Evolutionary conservation across 2,113 vertebrate species (phyloP).

Genomic region (Crotalus helleri): DNA sequence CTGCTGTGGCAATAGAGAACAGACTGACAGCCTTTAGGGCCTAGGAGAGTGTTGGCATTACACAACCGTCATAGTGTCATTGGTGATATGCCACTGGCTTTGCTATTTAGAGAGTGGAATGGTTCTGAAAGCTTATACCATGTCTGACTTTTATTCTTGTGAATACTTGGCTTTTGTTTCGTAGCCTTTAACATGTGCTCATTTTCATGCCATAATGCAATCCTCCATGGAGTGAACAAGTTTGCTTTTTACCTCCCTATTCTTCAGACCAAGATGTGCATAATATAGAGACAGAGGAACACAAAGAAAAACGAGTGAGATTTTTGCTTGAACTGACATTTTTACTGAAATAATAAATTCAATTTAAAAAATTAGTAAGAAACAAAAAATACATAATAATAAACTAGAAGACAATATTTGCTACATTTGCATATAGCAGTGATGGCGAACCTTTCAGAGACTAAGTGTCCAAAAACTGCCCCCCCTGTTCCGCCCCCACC

Average conservation of each 20-base stretch:
- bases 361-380: not conserved
- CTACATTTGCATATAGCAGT: not conserved
- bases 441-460: too few relatives aligned
- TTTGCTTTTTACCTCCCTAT: slow-evolving; percentile 24
- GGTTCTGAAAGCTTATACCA: slow-evolving; percentile 37
- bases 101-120: slow-evolving; percentile 31
- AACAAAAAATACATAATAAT: not conserved
- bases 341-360: not conserved
- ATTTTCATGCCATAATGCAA: slow-evolving; percentile 18
- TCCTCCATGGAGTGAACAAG: slow-evolving; percentile 10
- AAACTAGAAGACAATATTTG: not conserved
- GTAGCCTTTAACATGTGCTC: slow-evolving; percentile 17
- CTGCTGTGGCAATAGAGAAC: not conserved
- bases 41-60: slow-evolving; percentile 16
- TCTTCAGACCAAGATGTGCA: not conserved
- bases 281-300: not conserved
- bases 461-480: too few relatives aligned
- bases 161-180: slow-evolving; percentile 41
- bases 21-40: not conserved
- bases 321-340: not conserved
- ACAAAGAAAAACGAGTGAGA: not conserved
- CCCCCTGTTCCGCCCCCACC: too few relatives aligned
- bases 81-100: not conserved
- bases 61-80: not conserved
- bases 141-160: slow-evolving; percentile 30